A percentile compares a stretch with the other conserved stretches of the same genome.
phyloP scores from a whole-genome alignment of 2,888 invertebrate species.

The Tenthredo scrophulariae region DNA sequence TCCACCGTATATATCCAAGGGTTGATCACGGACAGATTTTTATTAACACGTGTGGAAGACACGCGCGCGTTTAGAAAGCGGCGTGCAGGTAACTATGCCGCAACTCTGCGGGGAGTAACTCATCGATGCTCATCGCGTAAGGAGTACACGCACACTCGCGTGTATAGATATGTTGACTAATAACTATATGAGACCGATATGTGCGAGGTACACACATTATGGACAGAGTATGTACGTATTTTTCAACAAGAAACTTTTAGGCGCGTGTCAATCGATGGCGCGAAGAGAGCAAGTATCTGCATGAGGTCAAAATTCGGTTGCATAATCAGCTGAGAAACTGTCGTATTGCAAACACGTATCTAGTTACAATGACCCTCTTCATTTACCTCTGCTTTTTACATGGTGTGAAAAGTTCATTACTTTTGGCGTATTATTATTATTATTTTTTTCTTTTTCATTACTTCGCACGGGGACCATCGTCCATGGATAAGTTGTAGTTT shows the following conservation, averaged over 20 bases:
- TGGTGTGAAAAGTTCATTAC: not conserved
- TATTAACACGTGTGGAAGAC: not conserved
- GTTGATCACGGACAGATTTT: constrained; percentile 36
- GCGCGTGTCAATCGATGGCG: constrained; percentile 15
- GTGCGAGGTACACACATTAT: not conserved
- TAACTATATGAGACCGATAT: not conserved
- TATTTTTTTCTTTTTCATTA: too few relatives aligned
- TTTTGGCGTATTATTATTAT: not conserved
- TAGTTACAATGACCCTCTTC: not conserved
- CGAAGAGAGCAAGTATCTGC: not conserved
- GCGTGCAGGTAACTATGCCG: constrained; percentile 14
- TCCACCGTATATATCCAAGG: not conserved
- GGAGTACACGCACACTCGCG: not conserved
- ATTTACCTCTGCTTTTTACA: not conserved
- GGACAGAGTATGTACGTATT: not conserved
- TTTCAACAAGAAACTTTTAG: not conserved
- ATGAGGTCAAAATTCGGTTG: constrained; percentile 14
- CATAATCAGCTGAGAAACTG: not conserved
- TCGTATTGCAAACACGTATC: not conserved
- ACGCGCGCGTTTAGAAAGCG: constrained; percentile 44
- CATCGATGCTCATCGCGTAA: constrained; percentile 19
- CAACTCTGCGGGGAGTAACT: constrained; percentile 43
- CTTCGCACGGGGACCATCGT: not conserved
- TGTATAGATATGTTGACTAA: not conserved
- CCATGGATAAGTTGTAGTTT: not conserved